Evolutionary conservation across 2,113 vertebrate species (phyloP).

Genomic region (Clinocottus analis): DNA sequence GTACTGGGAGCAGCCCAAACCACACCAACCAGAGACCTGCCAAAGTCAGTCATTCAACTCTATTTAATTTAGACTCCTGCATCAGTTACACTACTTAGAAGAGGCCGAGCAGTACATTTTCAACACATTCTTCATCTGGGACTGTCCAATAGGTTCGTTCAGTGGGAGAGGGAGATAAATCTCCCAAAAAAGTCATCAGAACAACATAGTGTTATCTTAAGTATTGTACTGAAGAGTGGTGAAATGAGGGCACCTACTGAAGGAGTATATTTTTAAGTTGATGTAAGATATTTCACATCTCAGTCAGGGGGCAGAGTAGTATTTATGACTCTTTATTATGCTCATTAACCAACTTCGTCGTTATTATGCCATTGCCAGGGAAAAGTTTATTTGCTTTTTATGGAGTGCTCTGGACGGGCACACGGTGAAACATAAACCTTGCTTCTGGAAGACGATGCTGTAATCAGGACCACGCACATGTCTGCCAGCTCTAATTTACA

Average conservation of each 20-base stretch:
- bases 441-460: conserved; percentile 70
- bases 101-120: conserved; percentile 49
- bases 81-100: conserved; percentile 45
- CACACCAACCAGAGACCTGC: conserved; percentile 73
- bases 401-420: conserved; percentile 70
- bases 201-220: conserved; percentile 31
- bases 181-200: background rate
- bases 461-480: conserved; percentile 61
- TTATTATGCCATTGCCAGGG: conserved; percentile 77
- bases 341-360: conserved; percentile 78
- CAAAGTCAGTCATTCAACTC: conserved; percentile 74
- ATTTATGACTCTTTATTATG: conserved; percentile 77
- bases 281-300: conserved; percentile 67
- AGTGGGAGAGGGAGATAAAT: background rate
- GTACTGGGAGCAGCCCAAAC: conserved; percentile 75
- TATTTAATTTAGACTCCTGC: conserved; percentile 67
- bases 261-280: conserved; percentile 30
- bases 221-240: conserved; percentile 14
- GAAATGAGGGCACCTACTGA: conserved; percentile 45
- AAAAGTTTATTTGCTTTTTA: conserved; percentile 81
- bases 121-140: conserved; percentile 48
- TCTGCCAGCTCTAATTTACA: conserved; percentile 67
- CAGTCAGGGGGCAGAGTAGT: conserved; percentile 53
- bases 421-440: conserved; percentile 76
- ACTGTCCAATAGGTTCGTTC: conserved; percentile 7